Evolutionary conservation across 2,797 vertebrate species (phyloP).

Genomic region (Sarcophilus harrisii): DNA sequence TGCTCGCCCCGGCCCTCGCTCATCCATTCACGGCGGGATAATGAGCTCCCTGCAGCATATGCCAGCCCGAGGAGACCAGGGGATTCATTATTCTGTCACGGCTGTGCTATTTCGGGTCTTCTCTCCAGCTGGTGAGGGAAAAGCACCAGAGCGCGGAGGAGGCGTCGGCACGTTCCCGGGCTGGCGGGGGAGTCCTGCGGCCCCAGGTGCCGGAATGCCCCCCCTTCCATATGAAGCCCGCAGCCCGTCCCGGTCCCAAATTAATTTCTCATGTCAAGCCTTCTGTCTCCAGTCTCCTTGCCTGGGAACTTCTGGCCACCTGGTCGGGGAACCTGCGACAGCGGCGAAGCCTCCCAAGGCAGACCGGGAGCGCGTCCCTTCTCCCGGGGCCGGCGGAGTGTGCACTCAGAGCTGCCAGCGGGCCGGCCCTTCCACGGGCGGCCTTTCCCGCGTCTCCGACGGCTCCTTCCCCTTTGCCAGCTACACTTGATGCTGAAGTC

Average conservation of each 20-base stretch:
- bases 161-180: constrained; percentile 47
- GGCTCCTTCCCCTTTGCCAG: constrained; percentile 54
- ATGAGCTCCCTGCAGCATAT: constrained; percentile 54
- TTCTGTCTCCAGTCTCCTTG: constrained; percentile 53
- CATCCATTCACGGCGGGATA: constrained; percentile 72
- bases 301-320: constrained; percentile 47
- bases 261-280: constrained; percentile 71
- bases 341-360: constrained; percentile 48
- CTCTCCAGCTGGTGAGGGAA: constrained; percentile 73
- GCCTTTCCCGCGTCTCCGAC: constrained; percentile 51
- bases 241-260: constrained; percentile 66
- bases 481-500: constrained; percentile 79
- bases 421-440: constrained; percentile 21
- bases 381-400: constrained; percentile 47
- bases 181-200: constrained; percentile 22
- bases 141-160: constrained; percentile 75
- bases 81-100: constrained; percentile 77
- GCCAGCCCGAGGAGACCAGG: constrained; percentile 58
- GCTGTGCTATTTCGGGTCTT: constrained; percentile 72
- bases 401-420: not conserved
- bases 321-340: constrained; percentile 40
- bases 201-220: constrained; percentile 71
- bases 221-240: constrained; percentile 63
- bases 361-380: constrained; percentile 52
- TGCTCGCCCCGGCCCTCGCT: constrained; percentile 12